phyloP scores from a whole-genome alignment of 2,797 vertebrate species.

The Gallinago stenura region DNA sequence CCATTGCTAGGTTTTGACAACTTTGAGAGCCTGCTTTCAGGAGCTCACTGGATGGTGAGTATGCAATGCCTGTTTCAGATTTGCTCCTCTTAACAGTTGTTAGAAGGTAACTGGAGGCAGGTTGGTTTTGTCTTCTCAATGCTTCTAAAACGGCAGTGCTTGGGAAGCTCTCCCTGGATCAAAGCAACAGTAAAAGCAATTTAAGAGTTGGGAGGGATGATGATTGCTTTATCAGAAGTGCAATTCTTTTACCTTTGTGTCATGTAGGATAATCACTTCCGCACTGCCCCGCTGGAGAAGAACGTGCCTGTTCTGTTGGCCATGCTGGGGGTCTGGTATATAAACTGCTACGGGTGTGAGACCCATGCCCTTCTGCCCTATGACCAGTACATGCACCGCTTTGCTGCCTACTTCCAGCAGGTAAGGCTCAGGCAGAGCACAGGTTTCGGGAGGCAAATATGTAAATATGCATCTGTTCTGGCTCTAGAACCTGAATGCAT shows the following conservation, averaged over 20 bases:
- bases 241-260: not conserved
- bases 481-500: not conserved
- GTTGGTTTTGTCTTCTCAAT: not conserved
- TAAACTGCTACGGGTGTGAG: constrained; percentile 93
- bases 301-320: constrained; percentile 91
- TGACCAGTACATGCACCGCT: constrained; percentile 98
- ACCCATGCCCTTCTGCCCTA: constrained; percentile 95
- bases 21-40: constrained; percentile 92
- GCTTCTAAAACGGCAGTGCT: not conserved
- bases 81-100: not conserved
- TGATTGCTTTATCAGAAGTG: not conserved
- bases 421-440: constrained; percentile 66
- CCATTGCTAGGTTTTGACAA: constrained; percentile 90
- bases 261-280: constrained; percentile 92
- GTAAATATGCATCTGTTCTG: fast-evolving
- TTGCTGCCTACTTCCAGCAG: constrained; percentile 99
- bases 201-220: not conserved
- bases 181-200: not conserved
- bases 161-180: not conserved
- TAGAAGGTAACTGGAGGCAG: not conserved
- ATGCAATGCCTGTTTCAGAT: not conserved
- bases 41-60: constrained; percentile 97
- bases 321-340: constrained; percentile 95
- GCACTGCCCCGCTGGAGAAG: constrained; percentile 87
- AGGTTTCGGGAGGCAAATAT: fast-evolving